Base-by-base conservation (phyloP, 2,888 invertebrate genomes). In the Spilarctia lutea region DNA sequence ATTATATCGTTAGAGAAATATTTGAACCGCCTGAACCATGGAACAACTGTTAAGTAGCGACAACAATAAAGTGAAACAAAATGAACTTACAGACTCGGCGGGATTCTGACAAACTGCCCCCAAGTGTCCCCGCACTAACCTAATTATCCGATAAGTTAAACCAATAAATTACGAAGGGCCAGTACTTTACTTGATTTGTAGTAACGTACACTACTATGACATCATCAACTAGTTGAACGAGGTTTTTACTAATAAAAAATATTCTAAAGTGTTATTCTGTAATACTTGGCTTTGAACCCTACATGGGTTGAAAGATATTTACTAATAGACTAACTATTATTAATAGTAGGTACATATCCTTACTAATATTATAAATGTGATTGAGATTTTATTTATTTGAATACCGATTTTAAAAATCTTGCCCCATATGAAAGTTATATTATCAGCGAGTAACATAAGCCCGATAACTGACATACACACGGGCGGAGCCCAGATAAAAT, bases 91-190 rank as follows among this genome's bases (percentile, higher is more conserved):
- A 63, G 78, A 84, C 86, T 88, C 86, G 77, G 81, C 82, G 83
- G 85, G 88, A 90, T 89, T 90, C 88, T 91, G 91, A 92, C 90
- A 92, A 93, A 94, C 93, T 91, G 88, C 87, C 88, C 92, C 92
- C 91, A 85, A 91, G 91, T 90, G 91, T 89, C 91, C 86, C 86
- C 84, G 82, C 86, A 84, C 88, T 91, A 94, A 93, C 91, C 90
- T 91, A 92, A 94, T 93, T 93, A 94, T 89, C 81, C 83, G 89
- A 90, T 91, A 91, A 93, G 90, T 93, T 90, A 84, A 83, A 86
- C 89, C 90, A 90, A 91, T 93, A 92, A 92, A 92, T 91, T 89
- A 85, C 79, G 76, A 78, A 85, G 85, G 84, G 80, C 73, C 74
- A 76, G 74, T 77, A 81, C 74, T 82, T 78, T 56, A 82, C 82